Conservation (phyloP, 1,140 invertebrate genomes). For the Heliconius hewitsoni region DNA sequence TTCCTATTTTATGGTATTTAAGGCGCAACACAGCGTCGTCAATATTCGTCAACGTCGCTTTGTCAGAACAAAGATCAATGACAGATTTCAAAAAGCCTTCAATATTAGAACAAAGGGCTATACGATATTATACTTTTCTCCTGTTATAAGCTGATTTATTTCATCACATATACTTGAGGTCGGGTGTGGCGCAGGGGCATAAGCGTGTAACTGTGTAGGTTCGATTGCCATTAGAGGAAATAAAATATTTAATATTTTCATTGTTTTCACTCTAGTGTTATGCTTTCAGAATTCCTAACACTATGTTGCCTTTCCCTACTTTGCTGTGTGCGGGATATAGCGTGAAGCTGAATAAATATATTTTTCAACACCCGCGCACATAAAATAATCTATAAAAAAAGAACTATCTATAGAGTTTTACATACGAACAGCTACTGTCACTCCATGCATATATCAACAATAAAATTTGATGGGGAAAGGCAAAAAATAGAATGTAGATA, state of each 20-base stretch:
- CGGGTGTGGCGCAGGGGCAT: background rate
- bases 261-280: too few relatives aligned
- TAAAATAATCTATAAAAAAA: background rate
- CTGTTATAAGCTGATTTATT: background rate
- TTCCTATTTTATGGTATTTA: background rate
- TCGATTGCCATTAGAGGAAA: background rate
- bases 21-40: slow-evolving; percentile 2
- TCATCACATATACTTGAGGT: too few relatives aligned
- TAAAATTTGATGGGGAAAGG: slow-evolving; percentile 8
- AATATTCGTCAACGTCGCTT: slow-evolving; percentile 7
- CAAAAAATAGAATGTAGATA: background rate
- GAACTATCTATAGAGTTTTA: background rate
- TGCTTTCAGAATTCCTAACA: too few relatives aligned
- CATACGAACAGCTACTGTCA: background rate
- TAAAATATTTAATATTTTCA: too few relatives aligned
- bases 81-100: background rate
- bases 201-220: background rate
- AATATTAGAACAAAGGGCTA: slow-evolving; percentile 1
- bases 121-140: background rate
- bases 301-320: background rate
- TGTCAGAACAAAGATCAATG: background rate
- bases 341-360: background rate
- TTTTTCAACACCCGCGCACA: background rate
- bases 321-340: background rate
- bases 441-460: slow-evolving; percentile 10